phyloP scores from a whole-genome alignment of 2,113 vertebrate species.

The Eulemur macaco region DNA sequence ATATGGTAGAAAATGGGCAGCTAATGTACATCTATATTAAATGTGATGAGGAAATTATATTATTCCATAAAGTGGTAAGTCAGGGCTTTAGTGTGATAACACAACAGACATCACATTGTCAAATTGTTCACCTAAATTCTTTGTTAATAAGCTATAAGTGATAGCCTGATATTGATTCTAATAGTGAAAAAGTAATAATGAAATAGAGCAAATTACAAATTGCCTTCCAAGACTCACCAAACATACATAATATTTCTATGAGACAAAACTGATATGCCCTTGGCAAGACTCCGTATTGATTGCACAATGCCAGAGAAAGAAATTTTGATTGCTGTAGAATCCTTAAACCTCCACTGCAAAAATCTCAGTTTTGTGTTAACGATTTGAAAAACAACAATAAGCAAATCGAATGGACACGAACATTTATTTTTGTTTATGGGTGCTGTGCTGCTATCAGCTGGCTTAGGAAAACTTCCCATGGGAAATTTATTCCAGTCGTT shows the following conservation, averaged over 20 bases:
- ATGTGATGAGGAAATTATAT: neutral
- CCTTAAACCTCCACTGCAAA: neutral
- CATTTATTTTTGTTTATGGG: neutral
- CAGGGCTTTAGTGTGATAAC: neutral
- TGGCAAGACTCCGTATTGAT: neutral
- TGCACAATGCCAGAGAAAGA: neutral
- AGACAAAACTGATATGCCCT: neutral
- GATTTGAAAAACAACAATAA: neutral
- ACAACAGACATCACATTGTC: neutral
- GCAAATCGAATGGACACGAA: neutral
- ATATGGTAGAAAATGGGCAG: neutral
- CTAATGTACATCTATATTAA: neutral
- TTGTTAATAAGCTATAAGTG: neutral
- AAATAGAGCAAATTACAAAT: neutral
- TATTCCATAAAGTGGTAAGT: neutral
- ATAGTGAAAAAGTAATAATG: neutral
- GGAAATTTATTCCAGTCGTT: conserved; percentile 21
- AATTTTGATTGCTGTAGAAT: neutral
- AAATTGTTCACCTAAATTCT: neutral
- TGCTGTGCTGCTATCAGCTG: neutral
- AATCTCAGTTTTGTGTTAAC: neutral
- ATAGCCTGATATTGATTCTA: neutral
- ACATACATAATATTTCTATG: neutral
- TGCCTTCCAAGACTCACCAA: neutral
- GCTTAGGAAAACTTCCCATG: neutral